Conservation (phyloP, 2,113 vertebrate species). For the Mustela nigripes region DNA sequence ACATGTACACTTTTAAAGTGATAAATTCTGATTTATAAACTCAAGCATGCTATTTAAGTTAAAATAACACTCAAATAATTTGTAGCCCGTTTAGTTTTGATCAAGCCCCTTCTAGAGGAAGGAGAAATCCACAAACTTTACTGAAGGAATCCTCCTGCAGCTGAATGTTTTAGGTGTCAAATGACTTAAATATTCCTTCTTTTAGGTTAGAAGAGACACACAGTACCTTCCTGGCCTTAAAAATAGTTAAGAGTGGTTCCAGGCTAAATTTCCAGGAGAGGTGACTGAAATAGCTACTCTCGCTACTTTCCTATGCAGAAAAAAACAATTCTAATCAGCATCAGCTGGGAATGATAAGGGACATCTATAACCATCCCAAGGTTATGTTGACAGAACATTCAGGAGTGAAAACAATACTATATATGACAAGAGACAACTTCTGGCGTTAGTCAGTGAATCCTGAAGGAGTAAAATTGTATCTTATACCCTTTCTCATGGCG, state of each 20-base stretch:
- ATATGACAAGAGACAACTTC: neutral
- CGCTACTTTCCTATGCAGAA: conserved; percentile 27
- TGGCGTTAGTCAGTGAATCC: neutral
- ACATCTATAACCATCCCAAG: neutral
- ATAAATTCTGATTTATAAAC: neutral
- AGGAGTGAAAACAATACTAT: neutral
- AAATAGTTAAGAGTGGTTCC: neutral
- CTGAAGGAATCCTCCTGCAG: neutral
- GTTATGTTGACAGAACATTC: neutral
- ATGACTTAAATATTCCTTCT: neutral
- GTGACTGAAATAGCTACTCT: neutral
- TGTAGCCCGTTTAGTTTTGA: neutral
- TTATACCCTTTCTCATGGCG: neutral
- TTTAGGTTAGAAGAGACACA: neutral
- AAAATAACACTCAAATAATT: neutral
- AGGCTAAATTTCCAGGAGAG: conserved; percentile 16
- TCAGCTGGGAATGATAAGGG: neutral
- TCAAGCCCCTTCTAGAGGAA: conserved; percentile 19
- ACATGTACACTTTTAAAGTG: conserved; percentile 6
- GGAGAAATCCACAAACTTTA: neutral
- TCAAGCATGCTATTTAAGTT: conserved; percentile 29
- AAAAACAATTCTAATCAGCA: conserved; percentile 18
- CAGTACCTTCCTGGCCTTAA: neutral
- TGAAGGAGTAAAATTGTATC: neutral
- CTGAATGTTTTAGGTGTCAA: neutral